phyloP scores from a whole-genome alignment of 2,113 vertebrate genomes.

The Pitta sordida region DNA sequence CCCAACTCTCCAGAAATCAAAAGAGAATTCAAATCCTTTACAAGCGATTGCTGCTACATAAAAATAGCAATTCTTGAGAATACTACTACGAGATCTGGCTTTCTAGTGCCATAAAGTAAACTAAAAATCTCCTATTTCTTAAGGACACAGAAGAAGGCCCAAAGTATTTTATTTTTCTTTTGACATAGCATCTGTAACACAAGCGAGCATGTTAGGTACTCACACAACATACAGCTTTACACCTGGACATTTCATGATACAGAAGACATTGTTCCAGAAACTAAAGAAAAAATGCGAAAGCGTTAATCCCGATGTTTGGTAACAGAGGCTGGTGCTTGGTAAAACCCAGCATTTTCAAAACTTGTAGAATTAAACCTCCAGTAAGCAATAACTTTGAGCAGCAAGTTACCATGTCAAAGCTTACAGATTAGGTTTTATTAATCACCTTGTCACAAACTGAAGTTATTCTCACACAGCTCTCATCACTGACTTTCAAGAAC shows the following conservation, averaged over 20 bases:
- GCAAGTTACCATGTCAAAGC: background rate
- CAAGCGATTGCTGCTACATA: background rate
- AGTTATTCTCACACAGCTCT: background rate
- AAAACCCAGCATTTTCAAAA: background rate
- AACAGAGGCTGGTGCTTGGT: background rate
- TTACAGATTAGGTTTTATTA: background rate
- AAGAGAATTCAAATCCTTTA: background rate
- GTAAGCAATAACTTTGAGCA: background rate
- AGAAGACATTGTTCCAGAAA: constrained; percentile 23
- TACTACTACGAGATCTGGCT: background rate
- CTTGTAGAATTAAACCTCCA: background rate
- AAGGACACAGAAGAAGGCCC: background rate
- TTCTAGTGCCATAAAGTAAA: background rate
- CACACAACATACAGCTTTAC: constrained; percentile 34
- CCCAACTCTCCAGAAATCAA: background rate
- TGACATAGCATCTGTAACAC: constrained; percentile 13
- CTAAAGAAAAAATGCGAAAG: background rate
- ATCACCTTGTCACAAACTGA: background rate
- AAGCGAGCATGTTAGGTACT: background rate
- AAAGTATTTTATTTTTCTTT: constrained; percentile 44
- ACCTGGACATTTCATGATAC: constrained; percentile 8
- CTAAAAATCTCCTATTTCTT: constrained; percentile 11
- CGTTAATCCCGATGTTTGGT: background rate
- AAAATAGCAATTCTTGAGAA: background rate
- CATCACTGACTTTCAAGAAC: background rate